Conservation (phyloP, 1,140 invertebrate genomes). For the Rhopalosiphum padi region DNA sequence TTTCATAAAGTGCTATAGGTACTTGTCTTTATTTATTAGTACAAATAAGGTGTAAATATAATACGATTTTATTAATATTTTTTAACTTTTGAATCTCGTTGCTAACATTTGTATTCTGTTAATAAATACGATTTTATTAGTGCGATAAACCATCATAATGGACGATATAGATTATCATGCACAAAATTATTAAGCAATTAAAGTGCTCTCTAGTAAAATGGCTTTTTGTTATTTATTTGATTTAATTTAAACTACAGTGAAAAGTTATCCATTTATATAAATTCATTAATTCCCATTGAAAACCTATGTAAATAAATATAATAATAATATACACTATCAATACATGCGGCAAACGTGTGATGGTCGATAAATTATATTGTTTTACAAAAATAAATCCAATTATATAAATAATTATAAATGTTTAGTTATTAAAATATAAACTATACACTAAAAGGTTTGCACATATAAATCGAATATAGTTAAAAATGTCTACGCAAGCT, state of each 20-base stretch:
- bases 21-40: not conserved
- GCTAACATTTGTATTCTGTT: not conserved
- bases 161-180: not conserved
- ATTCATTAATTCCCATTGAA: not conserved
- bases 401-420: not conserved
- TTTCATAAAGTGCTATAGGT: not conserved
- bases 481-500: not conserved
- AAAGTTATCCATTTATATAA: not conserved
- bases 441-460: not conserved
- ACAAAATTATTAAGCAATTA: not conserved
- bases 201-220: not conserved
- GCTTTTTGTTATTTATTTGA: not conserved
- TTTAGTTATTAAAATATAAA: not conserved
- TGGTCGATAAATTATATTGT: not conserved
- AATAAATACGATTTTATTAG: not conserved
- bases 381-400: not conserved
- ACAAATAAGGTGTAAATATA: not conserved
- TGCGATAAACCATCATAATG: not conserved
- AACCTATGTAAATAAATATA: not conserved
- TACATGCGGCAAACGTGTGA: not conserved
- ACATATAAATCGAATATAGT: not conserved
- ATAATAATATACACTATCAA: not conserved
- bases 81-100: not conserved
- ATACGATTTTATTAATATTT: conserved; percentile 9
- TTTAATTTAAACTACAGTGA: not conserved